These are phyloP conservation scores for Neodiprion lecontei DNA, from an alignment of 1,140 invertebrate species.

Conservation along the genomic window DNA sequence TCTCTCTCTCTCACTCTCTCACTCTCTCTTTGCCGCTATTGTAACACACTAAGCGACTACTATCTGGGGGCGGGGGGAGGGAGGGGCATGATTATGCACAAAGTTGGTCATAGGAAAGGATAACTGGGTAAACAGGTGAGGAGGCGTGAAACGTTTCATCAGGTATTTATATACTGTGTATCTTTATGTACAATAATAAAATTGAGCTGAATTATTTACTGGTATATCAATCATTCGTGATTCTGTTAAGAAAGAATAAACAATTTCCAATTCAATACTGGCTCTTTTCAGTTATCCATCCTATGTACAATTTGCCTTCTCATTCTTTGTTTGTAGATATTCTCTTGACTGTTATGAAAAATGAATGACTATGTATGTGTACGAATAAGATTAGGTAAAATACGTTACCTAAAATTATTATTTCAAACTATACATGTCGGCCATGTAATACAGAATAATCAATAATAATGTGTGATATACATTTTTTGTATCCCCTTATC, in stretches of 20 bases:
- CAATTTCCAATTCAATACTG: conserved; percentile 24
- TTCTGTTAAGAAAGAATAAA: conserved; percentile 52
- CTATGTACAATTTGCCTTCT: not conserved
- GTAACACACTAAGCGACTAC: conserved; percentile 46
- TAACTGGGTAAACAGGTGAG: conserved; percentile 32
- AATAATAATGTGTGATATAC: too few species aligned
- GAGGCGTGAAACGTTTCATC: conserved; percentile 44
- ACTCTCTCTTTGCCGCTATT: conserved; percentile 15
- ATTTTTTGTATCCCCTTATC: too few species aligned
- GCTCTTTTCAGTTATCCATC: not conserved
- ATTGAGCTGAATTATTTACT: conserved; percentile 57
- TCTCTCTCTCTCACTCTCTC: too few species aligned
- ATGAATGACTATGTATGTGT: too few species aligned
- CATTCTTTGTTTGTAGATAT: not conserved
- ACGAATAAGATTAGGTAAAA: too few species aligned
- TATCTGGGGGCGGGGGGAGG: conserved; percentile 33
- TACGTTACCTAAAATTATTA: too few species aligned
- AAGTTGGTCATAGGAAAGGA: conserved; percentile 54
- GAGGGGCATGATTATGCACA: conserved; percentile 62
- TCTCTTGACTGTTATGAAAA: not conserved
- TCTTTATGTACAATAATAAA: conserved; percentile 61
- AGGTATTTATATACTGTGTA: conserved; percentile 46
- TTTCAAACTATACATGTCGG: too few species aligned
- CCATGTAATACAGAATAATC: too few species aligned
- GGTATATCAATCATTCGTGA: conserved; percentile 21